Evolutionary conservation across 2,797 vertebrate genomes (phyloP), one percentile per base, ranked within the genome.

Genomic region (Sebastes minor): DNA sequence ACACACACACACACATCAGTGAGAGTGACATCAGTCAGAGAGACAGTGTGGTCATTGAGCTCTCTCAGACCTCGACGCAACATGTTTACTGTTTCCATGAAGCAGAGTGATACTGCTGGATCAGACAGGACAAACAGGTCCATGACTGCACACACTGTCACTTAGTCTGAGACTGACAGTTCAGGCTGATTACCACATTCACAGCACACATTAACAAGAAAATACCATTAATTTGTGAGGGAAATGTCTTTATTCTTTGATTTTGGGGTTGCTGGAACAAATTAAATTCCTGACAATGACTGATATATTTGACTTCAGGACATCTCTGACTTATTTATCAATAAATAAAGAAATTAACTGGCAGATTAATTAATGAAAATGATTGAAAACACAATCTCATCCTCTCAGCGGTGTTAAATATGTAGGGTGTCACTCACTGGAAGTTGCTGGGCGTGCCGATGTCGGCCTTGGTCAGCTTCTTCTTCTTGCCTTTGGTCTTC

Each of bases 391-490:
- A 46, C 42, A 46, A 18, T 46, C 42, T 46, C 16, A 46, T 49
- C 46, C 18, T 49, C 3, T 20, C 46, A 49, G 46, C 18, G 18
- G 46, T 49, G 46, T 49, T 49, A 18, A 22, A 53, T 4, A 25
- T 56, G 13, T 59, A 8, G 7, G 7, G 59, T 2, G 32, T 42
- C 35, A 49, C 95, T 95, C 91, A 96, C 96, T 96, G 94, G 89
- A 96, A 96, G 93, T 96, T 96, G 94, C 95, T 96, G 16, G 96
- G 96, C 1, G 94, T 95, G 78, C 95, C 95, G 49, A 96, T 96
- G 94, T 99, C 98, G 12, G 98, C 98, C 91, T 99, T 99, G 38
- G 98, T 99, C 92, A 99, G 91, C 91, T 96, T 99, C 93, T 98
- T 99, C 95, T 98, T 98, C 93, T 98, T 99, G 92, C 96, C 91